A percentile compares a stretch with the other conserved stretches of the same genome.
Evolutionary conservation across 2,888 invertebrate genomes (phyloP).

Genomic region (Agonopterix arenella): DNA sequence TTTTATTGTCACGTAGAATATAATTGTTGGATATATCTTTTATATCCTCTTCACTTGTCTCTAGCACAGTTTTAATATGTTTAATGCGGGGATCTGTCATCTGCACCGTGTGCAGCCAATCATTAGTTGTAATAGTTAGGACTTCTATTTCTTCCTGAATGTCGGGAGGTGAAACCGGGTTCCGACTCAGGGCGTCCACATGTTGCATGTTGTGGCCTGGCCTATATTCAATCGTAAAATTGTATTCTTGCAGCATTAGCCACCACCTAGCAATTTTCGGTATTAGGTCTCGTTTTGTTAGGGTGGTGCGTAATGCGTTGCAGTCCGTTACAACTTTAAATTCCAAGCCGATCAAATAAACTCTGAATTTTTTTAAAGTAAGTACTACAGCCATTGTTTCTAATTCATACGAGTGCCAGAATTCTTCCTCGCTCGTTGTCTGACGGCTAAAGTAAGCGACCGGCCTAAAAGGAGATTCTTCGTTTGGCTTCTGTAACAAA

Average conservation of each 20-base stretch:
- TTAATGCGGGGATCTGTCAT: slow-evolving; percentile 12
- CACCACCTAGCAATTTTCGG: slow-evolving; percentile 23
- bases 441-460: slow-evolving; percentile 30
- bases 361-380: slow-evolving; percentile 5
- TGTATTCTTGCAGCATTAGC: slow-evolving; percentile 7
- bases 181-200: slow-evolving; percentile 1
- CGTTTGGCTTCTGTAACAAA: slow-evolving; percentile 4
- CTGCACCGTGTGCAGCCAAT: slow-evolving; percentile 15
- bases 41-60: slow-evolving; percentile 6
- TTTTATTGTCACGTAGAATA: slow-evolving; percentile 1
- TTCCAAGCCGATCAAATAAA: slow-evolving; percentile 4
- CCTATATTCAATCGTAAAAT: slow-evolving; percentile 6
- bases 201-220: slow-evolving; percentile 2
- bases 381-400: slow-evolving; percentile 8
- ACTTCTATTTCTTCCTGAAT: not conserved
- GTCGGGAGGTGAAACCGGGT: not conserved
- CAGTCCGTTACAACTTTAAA: slow-evolving; percentile 10
- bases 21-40: slow-evolving; percentile 13
- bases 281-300: slow-evolving; percentile 6
- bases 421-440: slow-evolving; percentile 26
- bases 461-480: not conserved
- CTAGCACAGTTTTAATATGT: slow-evolving; percentile 11
- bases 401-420: slow-evolving; percentile 32
- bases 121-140: not conserved
- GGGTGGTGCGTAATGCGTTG: slow-evolving; percentile 1